Conservation (phyloP, 1,140 invertebrate species). For the Nylanderia fulva region DNA sequence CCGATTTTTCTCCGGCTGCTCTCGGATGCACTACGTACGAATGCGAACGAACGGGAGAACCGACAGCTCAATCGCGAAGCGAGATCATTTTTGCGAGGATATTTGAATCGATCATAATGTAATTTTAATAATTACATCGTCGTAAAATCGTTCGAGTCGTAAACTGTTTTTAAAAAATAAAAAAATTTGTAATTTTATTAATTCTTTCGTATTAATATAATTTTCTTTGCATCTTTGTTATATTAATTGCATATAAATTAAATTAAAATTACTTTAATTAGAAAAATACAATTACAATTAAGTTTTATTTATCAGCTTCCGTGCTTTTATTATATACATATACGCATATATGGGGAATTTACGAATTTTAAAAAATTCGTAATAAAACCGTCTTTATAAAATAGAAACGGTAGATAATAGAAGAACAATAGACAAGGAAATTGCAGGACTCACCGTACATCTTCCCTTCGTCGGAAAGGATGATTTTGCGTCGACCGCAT, state of each 20-base stretch:
- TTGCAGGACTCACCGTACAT: constrained; percentile 98
- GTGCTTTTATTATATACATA: not conserved
- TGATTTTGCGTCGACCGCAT: constrained; percentile 99
- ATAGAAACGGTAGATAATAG: not conserved
- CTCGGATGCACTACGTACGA: not conserved
- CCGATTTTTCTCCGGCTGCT: constrained; percentile 2
- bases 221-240: no score
- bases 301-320: no score
- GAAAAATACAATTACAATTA: no score
- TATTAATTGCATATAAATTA: no score
- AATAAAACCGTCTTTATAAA: not conserved
- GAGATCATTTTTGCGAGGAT: not conserved
- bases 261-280: no score
- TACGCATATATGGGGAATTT: not conserved
- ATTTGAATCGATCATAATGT: not conserved
- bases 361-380: not conserved
- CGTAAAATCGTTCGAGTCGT: no score
- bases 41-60: not conserved
- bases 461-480: constrained; percentile 99
- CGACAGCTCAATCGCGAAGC: not conserved
- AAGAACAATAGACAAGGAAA: constrained; percentile 69
- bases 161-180: no score
- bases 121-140: no score
- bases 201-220: no score
- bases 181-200: no score